Evolutionary conservation across 2,113 vertebrate species (phyloP), one percentile per base, ranked within the genome.

Genomic region (Taxidea taxus): DNA sequence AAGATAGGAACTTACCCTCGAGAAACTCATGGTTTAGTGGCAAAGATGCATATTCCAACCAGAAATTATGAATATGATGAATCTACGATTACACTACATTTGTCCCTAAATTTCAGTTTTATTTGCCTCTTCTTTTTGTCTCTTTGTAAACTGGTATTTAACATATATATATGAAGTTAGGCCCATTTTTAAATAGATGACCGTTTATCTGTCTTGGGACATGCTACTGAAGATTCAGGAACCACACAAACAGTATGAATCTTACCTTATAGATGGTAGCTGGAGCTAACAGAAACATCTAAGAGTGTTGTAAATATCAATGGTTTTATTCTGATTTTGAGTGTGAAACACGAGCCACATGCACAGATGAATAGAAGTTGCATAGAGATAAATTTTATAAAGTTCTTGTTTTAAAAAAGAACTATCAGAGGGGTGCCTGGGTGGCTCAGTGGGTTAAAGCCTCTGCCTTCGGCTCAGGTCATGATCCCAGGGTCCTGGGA

Each of bases 371-470:
- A 23, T 21, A 37, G 77, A 90, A 83, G 47, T 93, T 64, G 37
- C 23, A 60, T n/a, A 64, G 47, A 87, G 47, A 91, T 68, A 54
- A 7, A 37, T 97, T 78, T 86, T 15, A 85, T 75, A 34, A 47
- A 82, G 20, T 37, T 94, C 21, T 94, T 87, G 9, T 75, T 97
- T 82, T 68, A 31, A 51, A 75, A 75, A 90, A 84, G 74, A 85
- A n/a, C 42, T 83, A 66, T 84, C 39, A 82, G 31, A 90, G n/a
- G n/a, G n/a, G n/a, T n/a, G n/a, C n/a, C n/a, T n/a, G n/a, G n/a
- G n/a, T n/a, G n/a, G n/a, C n/a, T n/a, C n/a, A n/a, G n/a, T n/a
- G n/a, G n/a, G n/a, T n/a, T n/a, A n/a, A n/a, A n/a, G n/a, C n/a
- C n/a, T n/a, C n/a, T n/a, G n/a, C n/a, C n/a, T n/a, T n/a, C n/a